Evolutionary conservation across 2,888 invertebrate genomes (phyloP).

Genomic region (Argyra leucocephala): DNA sequence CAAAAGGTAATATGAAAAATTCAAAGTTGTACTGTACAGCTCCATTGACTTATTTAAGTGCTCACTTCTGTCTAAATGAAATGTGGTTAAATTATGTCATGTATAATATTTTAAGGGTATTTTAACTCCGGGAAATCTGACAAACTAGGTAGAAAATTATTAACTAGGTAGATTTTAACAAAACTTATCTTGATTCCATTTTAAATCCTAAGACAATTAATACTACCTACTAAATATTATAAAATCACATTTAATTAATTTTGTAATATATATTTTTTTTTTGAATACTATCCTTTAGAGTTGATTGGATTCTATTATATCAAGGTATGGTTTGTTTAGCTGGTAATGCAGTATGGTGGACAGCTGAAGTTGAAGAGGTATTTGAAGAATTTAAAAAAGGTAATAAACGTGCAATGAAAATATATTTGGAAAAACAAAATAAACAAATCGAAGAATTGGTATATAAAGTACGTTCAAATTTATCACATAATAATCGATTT

Average conservation of each 20-base stretch:
- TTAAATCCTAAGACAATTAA: no score
- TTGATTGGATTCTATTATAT: slow-evolving; percentile 81
- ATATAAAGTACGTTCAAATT: slow-evolving; percentile 56
- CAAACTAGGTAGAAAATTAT: no score
- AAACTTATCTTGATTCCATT: no score
- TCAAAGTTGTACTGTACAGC: no score
- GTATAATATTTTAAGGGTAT: no score
- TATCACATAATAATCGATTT: slow-evolving; percentile 69
- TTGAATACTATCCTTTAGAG: slow-evolving; percentile 43
- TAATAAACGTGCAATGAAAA: slow-evolving; percentile 81
- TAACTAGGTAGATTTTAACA: no score
- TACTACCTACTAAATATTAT: no score
- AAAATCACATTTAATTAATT: background rate
- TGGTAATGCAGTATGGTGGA: slow-evolving; percentile 91
- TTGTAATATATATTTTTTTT: background rate
- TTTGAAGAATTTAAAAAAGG: slow-evolving; percentile 61
- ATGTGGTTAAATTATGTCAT: no score
- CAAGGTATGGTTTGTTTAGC: slow-evolving; percentile 80
- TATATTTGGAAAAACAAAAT: slow-evolving; percentile 67
- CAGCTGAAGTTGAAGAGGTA: slow-evolving; percentile 85
- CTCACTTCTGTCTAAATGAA: no score
- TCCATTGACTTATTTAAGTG: no score
- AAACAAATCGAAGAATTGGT: slow-evolving; percentile 76
- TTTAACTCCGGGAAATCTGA: no score
- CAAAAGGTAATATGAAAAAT: no score